Conservation (phyloP, 1,140 invertebrate genomes). For the Drosophila biarmipes region DNA sequence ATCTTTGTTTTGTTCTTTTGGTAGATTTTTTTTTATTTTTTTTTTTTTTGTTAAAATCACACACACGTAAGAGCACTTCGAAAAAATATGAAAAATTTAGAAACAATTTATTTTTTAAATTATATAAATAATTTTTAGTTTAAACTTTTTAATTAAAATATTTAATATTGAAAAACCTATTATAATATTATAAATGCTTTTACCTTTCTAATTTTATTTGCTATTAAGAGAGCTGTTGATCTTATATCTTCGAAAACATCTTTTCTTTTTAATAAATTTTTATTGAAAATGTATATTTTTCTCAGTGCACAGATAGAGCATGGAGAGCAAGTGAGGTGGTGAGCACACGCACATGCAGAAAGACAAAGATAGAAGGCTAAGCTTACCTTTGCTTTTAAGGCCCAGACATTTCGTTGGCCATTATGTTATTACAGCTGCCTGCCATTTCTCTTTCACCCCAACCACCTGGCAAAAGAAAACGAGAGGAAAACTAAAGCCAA, state of each 20-base stretch:
- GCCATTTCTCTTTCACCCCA: constrained; percentile 30
- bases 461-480: neutral
- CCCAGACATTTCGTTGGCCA: constrained; percentile 58
- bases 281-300: neutral
- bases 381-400: constrained; percentile 72
- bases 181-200: too few species aligned
- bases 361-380: constrained; percentile 1
- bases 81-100: neutral
- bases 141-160: too few species aligned
- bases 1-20: constrained; percentile 44
- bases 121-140: too few species aligned
- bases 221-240: too few species aligned
- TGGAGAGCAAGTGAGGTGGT: neutral
- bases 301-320: neutral
- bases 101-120: neutral
- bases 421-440: constrained; percentile 77
- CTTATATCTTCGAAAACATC: too few species aligned
- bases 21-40: constrained; percentile 37
- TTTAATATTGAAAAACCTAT: too few species aligned
- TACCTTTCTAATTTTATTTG: too few species aligned
- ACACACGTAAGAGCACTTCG: neutral
- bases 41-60: constrained; percentile 40
- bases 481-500: constrained; percentile 25
- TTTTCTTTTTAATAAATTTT: too few species aligned
- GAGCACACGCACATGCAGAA: neutral